Evolutionary conservation across 2,888 invertebrate species (phyloP), one percentile per base, ranked within the genome.

Genomic region (Ochropleura leucogaster): DNA sequence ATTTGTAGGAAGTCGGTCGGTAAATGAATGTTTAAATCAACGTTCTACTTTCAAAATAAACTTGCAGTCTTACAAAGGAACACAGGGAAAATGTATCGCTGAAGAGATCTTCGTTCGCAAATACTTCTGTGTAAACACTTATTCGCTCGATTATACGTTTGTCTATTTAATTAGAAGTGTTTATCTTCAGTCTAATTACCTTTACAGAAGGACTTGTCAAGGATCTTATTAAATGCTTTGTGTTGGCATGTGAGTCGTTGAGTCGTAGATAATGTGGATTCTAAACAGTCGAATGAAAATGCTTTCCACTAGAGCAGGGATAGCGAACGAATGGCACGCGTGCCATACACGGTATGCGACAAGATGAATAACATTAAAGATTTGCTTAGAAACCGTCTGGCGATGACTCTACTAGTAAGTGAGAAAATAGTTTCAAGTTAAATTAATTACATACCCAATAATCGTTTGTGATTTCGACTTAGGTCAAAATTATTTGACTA

Each of bases 201-300:
- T 57, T 47, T 42, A 47, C 46, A 51, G 64, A 60, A 68, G 59
- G 70, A 57, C 60, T 44, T 65, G n/a, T 53, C 53, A 72, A 68
- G 55, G 73, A 59, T 65, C 66, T 7, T 42, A 42, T 9, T 30
- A 4, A 49, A 12, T 44, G 8, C 51, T 57, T 79, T 79, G 60
- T 72, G 46, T 79, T 62, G 18, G 51, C 12, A 51, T 49, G 60
- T 20, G 14, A 68, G 14, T 46, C 42, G 40, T 64, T 60, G 47
- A 55, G 68, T n/a, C 14, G 40, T 60, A 46, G 57, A 57, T 18
- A 42, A 10, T 18, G 12, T 5, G 18, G 18, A 47, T 60, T 57
- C 16, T 68, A 72, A 42, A 30, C 47, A 73, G 12, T 67, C 42
- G 74, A 67, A 65, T 71, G 40, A 70, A 82, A 82, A 87, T 74